Evolutionary conservation across 92 coral and sea anemone species (phyloP), one percentile per base, ranked within the genome.

Genomic region (Ricordea florida): DNA sequence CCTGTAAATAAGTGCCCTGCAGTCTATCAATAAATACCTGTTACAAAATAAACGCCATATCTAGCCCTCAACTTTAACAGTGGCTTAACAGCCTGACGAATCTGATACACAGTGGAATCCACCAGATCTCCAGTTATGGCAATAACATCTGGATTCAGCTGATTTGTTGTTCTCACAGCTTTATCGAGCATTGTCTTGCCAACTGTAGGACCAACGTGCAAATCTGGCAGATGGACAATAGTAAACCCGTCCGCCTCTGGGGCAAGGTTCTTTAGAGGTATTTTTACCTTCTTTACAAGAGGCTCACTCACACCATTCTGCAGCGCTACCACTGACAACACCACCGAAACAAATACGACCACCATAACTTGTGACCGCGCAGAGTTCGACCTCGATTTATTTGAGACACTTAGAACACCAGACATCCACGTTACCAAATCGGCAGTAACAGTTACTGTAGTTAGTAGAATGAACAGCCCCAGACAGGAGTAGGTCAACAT

Each of bases 91-190:
- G 97, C 92, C 66, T 84, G 97, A 20, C 87, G 79, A 29, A 92
- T 47, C 52, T 92, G 97, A 53, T 69, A 90, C 24, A 92, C 87
- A 14, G 91, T 72, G 2, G 94, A 85, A 67, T 92, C 94, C 10
- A 89, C 88, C 31, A 92, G 32, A 44, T 92, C 97, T 6, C 97
- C 97, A 63, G 92, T 80, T n/a, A 92, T 36, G 5, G 87, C 83
- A 20, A 92, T 70, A 16, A 72, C 74, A 67, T 92, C 97, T 14
- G 97, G 91, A 29, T 75, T 80, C 15, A 89, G 87, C 44, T 74
- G 64, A 65, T 92, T 92, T 8, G 83, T 31, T 11, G 51, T 68
- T 46, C 51, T 81, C 5, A 92, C 92, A 18, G 57, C 61, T 1
- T 58, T 82, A 7, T 89, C 89, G 16, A 92, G 73, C 91, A 69